phyloP scores from a whole-genome alignment of 2,113 vertebrate genomes.

The Labeo catla region DNA sequence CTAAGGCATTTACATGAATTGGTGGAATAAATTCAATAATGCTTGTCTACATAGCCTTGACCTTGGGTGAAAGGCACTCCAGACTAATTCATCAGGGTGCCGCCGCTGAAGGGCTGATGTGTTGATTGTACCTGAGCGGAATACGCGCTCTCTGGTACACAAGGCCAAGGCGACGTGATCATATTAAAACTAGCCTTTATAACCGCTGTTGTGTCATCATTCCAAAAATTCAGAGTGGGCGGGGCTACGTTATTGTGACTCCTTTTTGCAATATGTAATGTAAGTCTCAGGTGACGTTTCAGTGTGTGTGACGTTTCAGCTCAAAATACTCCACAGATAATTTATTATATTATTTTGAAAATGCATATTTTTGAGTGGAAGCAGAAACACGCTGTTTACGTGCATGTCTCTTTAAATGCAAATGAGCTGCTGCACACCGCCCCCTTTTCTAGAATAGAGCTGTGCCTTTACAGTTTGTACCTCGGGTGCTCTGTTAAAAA shows the following conservation, averaged over 20 bases:
- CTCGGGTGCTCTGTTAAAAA: no score
- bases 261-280: no score
- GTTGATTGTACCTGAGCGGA: conserved; percentile 64
- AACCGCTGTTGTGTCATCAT: not conserved
- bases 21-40: conserved; percentile 69
- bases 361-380: no score
- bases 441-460: no score
- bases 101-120: conserved; percentile 56
- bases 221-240: not conserved
- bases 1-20: conserved; percentile 64
- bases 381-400: no score
- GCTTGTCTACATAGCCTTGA: conserved; percentile 66
- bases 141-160: conserved; percentile 28
- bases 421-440: no score
- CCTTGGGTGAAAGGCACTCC: conserved; percentile 73
- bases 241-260: not conserved
- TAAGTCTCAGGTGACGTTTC: no score
- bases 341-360: no score
- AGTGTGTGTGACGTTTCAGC: no score
- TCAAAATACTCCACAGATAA: no score
- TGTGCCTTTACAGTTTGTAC: no score
- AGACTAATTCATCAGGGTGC: conserved; percentile 65
- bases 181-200: not conserved
- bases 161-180: not conserved
- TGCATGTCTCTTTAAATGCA: no score